phyloP scores from a whole-genome alignment of 92 coral and sea anemone species.

The Galaxea fascicularis region DNA sequence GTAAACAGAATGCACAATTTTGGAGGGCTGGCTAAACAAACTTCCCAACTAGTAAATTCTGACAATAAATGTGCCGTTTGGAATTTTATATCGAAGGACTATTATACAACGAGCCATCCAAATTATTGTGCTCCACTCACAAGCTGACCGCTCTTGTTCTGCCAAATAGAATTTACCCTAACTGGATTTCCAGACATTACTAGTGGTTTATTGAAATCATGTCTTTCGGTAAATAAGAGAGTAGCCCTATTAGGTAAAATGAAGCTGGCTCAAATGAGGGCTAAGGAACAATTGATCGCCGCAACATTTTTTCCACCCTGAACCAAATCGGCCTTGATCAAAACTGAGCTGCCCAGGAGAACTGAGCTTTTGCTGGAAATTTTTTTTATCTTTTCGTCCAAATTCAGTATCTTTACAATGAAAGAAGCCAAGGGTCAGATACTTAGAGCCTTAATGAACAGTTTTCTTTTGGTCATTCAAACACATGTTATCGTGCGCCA shows the following conservation, averaged over 20 bases:
- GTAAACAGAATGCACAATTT: too few species aligned
- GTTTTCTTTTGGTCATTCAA: neutral
- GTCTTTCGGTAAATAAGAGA: neutral
- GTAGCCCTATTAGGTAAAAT: neutral
- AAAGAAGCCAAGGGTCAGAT: neutral
- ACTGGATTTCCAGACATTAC: too few species aligned
- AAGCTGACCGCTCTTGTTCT: too few species aligned
- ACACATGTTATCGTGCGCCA: constrained; percentile 27
- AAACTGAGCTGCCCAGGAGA: neutral
- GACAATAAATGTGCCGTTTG: too few species aligned
- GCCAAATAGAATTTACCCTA: too few species aligned
- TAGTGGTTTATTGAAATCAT: neutral
- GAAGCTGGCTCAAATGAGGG: neutral
- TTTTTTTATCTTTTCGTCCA: neutral
- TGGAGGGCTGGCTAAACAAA: too few species aligned
- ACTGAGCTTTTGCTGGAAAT: neutral
- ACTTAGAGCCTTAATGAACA: neutral
- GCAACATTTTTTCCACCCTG: neutral
- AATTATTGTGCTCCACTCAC: too few species aligned
- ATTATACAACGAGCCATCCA: too few species aligned
- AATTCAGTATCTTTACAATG: neutral
- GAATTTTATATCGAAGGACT: too few species aligned
- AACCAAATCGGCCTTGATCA: neutral
- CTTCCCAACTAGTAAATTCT: too few species aligned
- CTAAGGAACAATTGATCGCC: constrained; percentile 27